Percentiles rank a stretch among this genome's conserved stretches.
These are phyloP conservation scores for Agrochola lota DNA, from an alignment of 2,888 invertebrate genomes.

Conservation along the genomic window DNA sequence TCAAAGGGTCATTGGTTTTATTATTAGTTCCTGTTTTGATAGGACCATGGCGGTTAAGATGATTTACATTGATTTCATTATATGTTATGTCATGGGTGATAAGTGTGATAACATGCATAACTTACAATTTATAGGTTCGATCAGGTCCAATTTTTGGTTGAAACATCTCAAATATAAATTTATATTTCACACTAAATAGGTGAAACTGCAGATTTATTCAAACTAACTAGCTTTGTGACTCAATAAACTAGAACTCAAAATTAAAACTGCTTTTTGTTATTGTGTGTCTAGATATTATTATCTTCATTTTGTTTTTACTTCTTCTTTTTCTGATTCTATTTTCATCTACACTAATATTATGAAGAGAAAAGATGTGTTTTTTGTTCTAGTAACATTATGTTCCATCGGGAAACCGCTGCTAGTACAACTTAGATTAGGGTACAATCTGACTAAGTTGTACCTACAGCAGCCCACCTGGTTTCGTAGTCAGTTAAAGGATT, in stretches of 20 bases:
- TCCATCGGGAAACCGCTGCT: too few species aligned
- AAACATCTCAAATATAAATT: not conserved
- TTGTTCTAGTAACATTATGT: not conserved
- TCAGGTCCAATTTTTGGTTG: not conserved
- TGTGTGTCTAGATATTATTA: not conserved
- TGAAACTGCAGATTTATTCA: not conserved
- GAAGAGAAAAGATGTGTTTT: too few species aligned
- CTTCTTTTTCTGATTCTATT: not conserved
- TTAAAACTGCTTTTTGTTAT: not conserved
- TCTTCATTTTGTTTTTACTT: not conserved
- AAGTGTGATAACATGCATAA: not conserved
- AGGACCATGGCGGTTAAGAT: not conserved
- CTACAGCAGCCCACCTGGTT: not conserved
- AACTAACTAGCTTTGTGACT: not conserved
- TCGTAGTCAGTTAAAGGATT: not conserved
- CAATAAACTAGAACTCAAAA: not conserved
- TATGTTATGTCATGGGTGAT: not conserved
- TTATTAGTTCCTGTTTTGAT: conserved; percentile 10
- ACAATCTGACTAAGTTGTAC: not conserved
- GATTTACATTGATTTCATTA: not conserved
- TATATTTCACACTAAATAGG: not conserved
- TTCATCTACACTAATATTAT: not conserved
- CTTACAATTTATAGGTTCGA: not conserved
- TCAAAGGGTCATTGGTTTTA: conserved; percentile 31
- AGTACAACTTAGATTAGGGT: too few species aligned